phyloP scores from a whole-genome alignment of 1,140 invertebrate species.

The Atta texana region DNA sequence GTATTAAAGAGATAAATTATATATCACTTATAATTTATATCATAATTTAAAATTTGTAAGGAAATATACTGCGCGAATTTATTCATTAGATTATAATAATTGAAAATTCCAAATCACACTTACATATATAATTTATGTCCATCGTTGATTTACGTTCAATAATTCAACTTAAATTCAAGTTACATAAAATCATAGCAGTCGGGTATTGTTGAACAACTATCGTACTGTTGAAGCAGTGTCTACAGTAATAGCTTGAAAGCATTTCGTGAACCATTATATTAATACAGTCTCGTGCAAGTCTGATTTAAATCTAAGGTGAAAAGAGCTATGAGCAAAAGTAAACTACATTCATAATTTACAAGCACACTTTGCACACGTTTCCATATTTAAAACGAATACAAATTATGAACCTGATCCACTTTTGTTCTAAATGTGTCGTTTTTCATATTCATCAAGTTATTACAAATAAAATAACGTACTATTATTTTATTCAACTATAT shows the following conservation, averaged over 20 bases:
- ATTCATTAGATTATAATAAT: not conserved
- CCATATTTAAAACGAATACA: slow-evolving; percentile 15
- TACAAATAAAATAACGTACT: not conserved
- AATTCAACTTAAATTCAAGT: slow-evolving; percentile 3
- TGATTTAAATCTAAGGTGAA: slow-evolving; percentile 44
- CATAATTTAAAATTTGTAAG: not conserved
- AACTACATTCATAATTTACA: slow-evolving; percentile 37
- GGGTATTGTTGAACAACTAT: slow-evolving; percentile 15
- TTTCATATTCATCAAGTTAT: not conserved
- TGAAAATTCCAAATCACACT: not conserved
- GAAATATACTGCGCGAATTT: not conserved
- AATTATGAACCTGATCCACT: slow-evolving; percentile 31
- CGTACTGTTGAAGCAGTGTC: not conserved
- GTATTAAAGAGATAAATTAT: not conserved
- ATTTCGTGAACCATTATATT: slow-evolving; percentile 41
- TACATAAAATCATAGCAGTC: not conserved
- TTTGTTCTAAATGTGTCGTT: not conserved
- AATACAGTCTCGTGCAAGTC: slow-evolving; percentile 22
- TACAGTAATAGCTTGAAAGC: slow-evolving; percentile 26
- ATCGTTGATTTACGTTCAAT: not conserved
- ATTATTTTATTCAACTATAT: not conserved
- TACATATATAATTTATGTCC: not conserved
- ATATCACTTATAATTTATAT: no score
- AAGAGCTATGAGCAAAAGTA: slow-evolving; percentile 20
- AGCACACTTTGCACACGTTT: not conserved